Evolutionary conservation across 2,888 invertebrate genomes (phyloP).

Genomic region (Achlya flavicornis): DNA sequence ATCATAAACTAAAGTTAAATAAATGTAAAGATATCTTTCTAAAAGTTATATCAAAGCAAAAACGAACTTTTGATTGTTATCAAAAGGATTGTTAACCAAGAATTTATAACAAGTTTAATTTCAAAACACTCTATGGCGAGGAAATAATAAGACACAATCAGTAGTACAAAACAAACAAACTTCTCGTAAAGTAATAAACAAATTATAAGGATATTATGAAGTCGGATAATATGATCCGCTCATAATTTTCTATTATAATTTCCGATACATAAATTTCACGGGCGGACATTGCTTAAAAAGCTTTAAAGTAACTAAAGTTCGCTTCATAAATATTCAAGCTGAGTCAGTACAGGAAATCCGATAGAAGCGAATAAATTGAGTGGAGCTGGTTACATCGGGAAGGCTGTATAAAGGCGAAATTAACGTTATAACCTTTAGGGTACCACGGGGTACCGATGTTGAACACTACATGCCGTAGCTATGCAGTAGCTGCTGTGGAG

Average conservation of each 20-base stretch:
- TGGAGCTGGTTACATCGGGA: slow-evolving; percentile 55
- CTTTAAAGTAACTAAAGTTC: slow-evolving; percentile 60
- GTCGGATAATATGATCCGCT: slow-evolving; percentile 12
- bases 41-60: no score
- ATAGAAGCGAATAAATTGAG: slow-evolving; percentile 67
- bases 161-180: no score
- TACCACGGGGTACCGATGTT: slow-evolving; percentile 17
- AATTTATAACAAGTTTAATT: no score
- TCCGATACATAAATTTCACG: slow-evolving; percentile 42
- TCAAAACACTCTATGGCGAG: no score
- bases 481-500: not conserved
- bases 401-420: slow-evolving; percentile 16
- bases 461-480: not conserved
- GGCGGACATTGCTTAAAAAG: slow-evolving; percentile 55
- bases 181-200: not conserved
- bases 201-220: not conserved
- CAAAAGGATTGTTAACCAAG: no score
- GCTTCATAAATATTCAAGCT: slow-evolving; percentile 70
- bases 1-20: no score
- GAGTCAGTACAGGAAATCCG: slow-evolving; percentile 56
- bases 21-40: no score
- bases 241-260: slow-evolving; percentile 35
- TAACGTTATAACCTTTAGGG: slow-evolving; percentile 9
- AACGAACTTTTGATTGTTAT: no score
- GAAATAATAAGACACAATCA: no score